Evolutionary conservation across 2,797 vertebrate species (phyloP), one percentile per base, ranked within the genome.

Genomic region (Pachyuromys duprasi): DNA sequence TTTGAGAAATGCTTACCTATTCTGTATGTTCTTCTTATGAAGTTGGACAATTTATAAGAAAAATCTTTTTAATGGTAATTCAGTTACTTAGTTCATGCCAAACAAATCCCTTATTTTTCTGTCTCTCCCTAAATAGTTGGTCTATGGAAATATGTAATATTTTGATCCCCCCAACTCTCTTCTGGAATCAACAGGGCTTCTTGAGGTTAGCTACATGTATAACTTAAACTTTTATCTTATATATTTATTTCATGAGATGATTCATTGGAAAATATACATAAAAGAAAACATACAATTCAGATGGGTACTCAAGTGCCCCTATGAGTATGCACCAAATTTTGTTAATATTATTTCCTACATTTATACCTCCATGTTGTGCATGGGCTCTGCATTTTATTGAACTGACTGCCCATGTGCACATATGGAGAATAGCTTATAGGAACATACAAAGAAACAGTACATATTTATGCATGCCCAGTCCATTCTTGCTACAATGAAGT

Each of bases 221-320:
- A 65, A 82, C 53, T 96, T 96, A 96, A 97, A 97, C 31, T 62
- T 8, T 87, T 93, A 96, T 96, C 72, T 90, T 62, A 93, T 14
- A 67, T 95, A 89, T 69, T 84, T 13, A 65, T 76, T 96, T 18
- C n/a, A 36, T 70, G 76, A 53, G 18, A 49, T 97, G 89, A 97
- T 93, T 92, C 33, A 79, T n/a, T 90, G 42, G 57, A 95, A 96
- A 36, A 93, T 94, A 39, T 36, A 18, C 5, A 20, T 26, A 45
- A 84, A 75, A 92, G 57, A 95, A 91, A 96, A 90, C 12, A 94
- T 65, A 90, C 26, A 49, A 89, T 5, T 49, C 24, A 86, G 14
- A 31, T 91, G 45, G 75, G 13, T 31, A 84, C 22, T 74, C 53
- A n/a, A 14, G 4, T 20, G 20, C 3, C 60, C 17, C 49, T 55